These are phyloP conservation scores for Pollenia angustigena DNA, from an alignment of 2,888 invertebrate genomes.

Conservation along the genomic window DNA sequence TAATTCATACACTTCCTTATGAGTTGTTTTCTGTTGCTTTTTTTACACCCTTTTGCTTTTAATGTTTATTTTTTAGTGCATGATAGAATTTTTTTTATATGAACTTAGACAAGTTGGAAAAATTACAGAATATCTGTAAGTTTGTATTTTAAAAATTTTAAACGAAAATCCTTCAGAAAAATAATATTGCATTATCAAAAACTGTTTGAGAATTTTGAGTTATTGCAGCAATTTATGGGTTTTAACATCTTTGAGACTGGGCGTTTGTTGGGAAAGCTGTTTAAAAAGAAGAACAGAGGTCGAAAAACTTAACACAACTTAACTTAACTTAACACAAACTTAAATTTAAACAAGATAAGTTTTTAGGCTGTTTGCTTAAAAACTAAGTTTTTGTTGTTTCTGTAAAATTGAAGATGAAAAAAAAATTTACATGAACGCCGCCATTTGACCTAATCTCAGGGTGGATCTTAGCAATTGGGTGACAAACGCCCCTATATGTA, in stretches of 20 bases:
- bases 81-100: constrained; percentile 17
- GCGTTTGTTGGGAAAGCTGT: background rate
- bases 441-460: too few relatives aligned
- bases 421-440: too few relatives aligned
- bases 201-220: constrained; percentile 52
- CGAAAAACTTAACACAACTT: too few relatives aligned
- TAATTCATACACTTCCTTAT: constrained; percentile 60
- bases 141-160: constrained; percentile 28
- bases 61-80: constrained; percentile 12
- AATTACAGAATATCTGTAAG: constrained; percentile 9
- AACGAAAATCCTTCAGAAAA: background rate
- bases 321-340: too few relatives aligned
- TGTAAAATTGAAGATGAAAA: too few relatives aligned
- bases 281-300: background rate
- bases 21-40: constrained; percentile 12
- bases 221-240: constrained; percentile 68
- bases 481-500: too few relatives aligned
- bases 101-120: background rate
- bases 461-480: too few relatives aligned
- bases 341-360: background rate
- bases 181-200: background rate
- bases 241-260: background rate
- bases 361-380: too few relatives aligned
- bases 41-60: background rate
- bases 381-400: too few relatives aligned